phyloP scores from a whole-genome alignment of 2,797 vertebrate species.

The Luscinia luscinia region DNA sequence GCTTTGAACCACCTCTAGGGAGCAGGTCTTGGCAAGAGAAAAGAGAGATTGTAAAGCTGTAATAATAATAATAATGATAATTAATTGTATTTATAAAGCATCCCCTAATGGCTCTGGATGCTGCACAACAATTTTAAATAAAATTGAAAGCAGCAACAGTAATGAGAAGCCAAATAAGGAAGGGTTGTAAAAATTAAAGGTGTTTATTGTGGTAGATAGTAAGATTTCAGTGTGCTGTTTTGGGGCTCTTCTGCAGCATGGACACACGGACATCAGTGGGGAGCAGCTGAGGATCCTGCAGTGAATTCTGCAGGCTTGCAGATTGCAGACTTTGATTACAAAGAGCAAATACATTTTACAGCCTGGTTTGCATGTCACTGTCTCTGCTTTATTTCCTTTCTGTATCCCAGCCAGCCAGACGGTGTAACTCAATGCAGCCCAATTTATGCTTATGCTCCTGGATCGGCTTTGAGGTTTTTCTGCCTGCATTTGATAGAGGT shows the following conservation, averaged over 20 bases:
- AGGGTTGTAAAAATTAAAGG: not conserved
- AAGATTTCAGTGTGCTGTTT: not conserved
- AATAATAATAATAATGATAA: slow-evolving; percentile 57
- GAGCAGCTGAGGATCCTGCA: not conserved
- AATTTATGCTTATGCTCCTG: not conserved
- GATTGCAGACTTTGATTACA: not conserved
- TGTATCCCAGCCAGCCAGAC: not conserved
- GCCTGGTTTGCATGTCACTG: not conserved
- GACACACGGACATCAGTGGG: fast-evolving
- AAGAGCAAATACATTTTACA: not conserved
- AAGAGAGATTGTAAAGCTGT: slow-evolving; percentile 43
- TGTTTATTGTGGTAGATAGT: not conserved
- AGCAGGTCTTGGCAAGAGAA: slow-evolving; percentile 63
- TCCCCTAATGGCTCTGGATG: slow-evolving; percentile 6
- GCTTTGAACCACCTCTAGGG: slow-evolving; percentile 62
- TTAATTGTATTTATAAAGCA: slow-evolving; percentile 63
- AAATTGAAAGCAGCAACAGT: not conserved
- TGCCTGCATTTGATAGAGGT: not conserved
- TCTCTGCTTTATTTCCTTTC: slow-evolving; percentile 10
- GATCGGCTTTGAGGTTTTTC: not conserved
- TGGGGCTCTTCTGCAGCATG: not conserved
- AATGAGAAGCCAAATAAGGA: not conserved
- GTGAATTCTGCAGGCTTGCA: not conserved
- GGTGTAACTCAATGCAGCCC: not conserved
- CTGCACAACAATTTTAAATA: not conserved